phyloP scores from a whole-genome alignment of 2,113 vertebrate genomes.

The Melospiza melodia region DNA sequence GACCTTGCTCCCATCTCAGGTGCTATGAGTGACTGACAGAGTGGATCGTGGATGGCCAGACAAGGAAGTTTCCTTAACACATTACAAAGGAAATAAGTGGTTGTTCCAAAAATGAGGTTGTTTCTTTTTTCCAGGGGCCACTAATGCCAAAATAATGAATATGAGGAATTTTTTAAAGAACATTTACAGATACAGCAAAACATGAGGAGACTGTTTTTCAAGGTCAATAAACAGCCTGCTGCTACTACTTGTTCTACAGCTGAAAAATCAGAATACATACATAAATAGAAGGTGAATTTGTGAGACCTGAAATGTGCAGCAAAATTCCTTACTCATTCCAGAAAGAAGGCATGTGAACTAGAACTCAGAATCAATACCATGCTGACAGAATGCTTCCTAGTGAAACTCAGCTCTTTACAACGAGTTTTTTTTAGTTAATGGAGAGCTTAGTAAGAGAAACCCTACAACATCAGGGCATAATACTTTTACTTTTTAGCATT shows the following conservation, averaged over 20 bases:
- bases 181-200: background rate
- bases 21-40: background rate
- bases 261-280: background rate
- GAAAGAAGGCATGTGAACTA: background rate
- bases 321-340: background rate
- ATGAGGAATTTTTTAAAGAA: background rate
- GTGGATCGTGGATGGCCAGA: background rate
- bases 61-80: background rate
- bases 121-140: background rate
- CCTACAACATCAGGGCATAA: background rate
- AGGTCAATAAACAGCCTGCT: background rate
- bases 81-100: background rate
- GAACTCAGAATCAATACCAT: background rate
- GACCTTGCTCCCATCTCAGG: rapidly evolving
- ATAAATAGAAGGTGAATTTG: background rate
- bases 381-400: background rate
- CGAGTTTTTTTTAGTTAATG: background rate
- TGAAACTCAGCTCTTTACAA: background rate
- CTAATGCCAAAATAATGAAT: background rate
- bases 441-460: background rate
- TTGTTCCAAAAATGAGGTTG: background rate
- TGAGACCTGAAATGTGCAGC: background rate
- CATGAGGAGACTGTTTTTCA: background rate
- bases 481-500: background rate
- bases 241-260: background rate